These are phyloP conservation scores for Takifugu bimaculatus DNA, from an alignment of 2,113 vertebrate genomes.

Conservation along the genomic window DNA sequence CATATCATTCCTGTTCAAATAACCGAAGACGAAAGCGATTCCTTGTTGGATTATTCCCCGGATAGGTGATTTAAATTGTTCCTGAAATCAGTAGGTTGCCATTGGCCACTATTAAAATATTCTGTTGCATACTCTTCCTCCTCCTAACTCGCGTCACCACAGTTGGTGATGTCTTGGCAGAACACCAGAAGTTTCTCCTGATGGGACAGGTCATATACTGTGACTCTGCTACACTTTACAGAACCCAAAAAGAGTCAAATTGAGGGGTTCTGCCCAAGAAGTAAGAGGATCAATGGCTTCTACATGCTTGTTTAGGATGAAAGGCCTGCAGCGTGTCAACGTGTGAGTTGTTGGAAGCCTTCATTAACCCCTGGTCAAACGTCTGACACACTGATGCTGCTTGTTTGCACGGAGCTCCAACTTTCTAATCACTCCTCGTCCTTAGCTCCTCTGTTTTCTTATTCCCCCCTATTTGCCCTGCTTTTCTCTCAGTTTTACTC, in stretches of 20 bases:
- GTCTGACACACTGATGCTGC: conserved; percentile 36
- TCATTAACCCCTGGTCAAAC: conserved; percentile 54
- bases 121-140: not conserved
- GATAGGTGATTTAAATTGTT: too few relatives aligned
- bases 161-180: too few relatives aligned
- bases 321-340: conserved; percentile 38
- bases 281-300: conserved; percentile 41
- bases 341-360: conserved; percentile 54
- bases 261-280: conserved; percentile 35
- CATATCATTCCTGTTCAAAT: too few relatives aligned
- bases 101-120: not conserved
- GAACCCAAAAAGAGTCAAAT: conserved; percentile 27
- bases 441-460: not conserved
- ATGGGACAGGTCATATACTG: too few relatives aligned
- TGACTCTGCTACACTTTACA: not conserved
- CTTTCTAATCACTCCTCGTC: conserved; percentile 8
- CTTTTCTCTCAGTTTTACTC: not conserved
- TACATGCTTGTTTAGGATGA: conserved; percentile 42
- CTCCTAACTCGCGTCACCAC: too few relatives aligned
- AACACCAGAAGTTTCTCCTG: too few relatives aligned
- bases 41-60: too few relatives aligned
- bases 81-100: not conserved
- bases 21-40: too few relatives aligned
- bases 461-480: conserved; percentile 1
- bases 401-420: conserved; percentile 29